Evolutionary conservation across 2,888 invertebrate species (phyloP), one percentile per base, ranked within the genome.

Genomic region (Sinelater perroti): DNA sequence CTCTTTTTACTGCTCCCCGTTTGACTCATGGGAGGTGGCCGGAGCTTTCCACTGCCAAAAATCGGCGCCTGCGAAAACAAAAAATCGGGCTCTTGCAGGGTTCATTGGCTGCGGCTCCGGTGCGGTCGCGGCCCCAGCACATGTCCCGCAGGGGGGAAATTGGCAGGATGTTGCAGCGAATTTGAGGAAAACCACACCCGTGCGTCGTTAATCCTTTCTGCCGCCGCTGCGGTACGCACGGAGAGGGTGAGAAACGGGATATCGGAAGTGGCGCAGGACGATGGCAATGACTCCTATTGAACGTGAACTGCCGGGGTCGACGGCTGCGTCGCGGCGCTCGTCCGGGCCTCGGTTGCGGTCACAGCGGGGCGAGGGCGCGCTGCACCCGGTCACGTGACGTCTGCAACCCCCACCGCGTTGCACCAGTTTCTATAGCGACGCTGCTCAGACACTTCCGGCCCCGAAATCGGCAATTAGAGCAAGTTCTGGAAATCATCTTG

Each of bases 221-320:
- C 56, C 42, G 42, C 33, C 42, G 30, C 45, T 55, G 54, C 56
- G 60, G 53, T 58, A 58, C 58, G 53, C 53, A 58, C 56, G 50
- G 40, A 52, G 50, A 61, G 61, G 61, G 44, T 61, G 59, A 62
- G 60, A 57, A 63, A 59, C 60, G 60, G 64, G 56, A 56, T 62
- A 60, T 65, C 61, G 61, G 61, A 63, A 56, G 59, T 60, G 60
- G 56, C 58, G 63, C 62, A 64, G 67, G 66, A 65, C 68, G 67
- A 75, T 76, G 77, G 76, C 77, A 78, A 78, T 78, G 77, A 78
- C 77, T 76, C 74, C 72, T 75, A 77, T 77, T 74, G 83, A 83
- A 84, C 80, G 79, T 83, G 82, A 83, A 83, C 83, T 83, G 75
- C 75, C 71, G 73, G 72, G 73, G 73, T 73, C 73, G 72, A 71